Conservation (phyloP, 2,888 invertebrate genomes). For the Ferrisia virgata region DNA sequence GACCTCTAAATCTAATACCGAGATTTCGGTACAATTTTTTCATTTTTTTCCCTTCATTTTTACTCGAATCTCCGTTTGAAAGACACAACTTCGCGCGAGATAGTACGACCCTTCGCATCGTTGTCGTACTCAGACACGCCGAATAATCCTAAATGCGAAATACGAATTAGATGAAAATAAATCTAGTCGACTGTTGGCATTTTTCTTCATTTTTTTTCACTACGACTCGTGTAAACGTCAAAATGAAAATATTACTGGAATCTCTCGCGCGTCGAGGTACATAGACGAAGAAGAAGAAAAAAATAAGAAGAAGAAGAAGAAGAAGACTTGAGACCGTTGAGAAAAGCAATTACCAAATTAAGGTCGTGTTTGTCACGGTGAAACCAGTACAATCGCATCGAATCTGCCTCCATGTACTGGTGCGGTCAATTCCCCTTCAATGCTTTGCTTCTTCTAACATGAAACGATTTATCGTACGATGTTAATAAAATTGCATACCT, state of each 20-base stretch:
- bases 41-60: no score
- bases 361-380: not conserved
- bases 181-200: not conserved
- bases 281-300: no score
- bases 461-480: not conserved
- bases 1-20: no score
- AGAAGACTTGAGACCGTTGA: not conserved
- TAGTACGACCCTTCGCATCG: no score
- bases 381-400: not conserved
- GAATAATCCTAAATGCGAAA: not conserved
- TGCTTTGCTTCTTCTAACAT: not conserved
- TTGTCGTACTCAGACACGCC: no score
- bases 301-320: no score
- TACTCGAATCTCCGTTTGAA: no score
- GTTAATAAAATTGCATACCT: conserved; percentile 6
- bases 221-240: not conserved
- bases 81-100: not conserved
- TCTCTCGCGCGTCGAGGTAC: not conserved
- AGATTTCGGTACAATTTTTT: no score
- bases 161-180: not conserved
- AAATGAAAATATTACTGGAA: not conserved
- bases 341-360: not conserved
- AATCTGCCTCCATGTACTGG: no score
- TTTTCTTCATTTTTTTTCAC: not conserved
- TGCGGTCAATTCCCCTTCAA: not conserved